Evolutionary conservation across 2,113 vertebrate species (phyloP).

Genomic region (Larimichthys polyactis): DNA sequence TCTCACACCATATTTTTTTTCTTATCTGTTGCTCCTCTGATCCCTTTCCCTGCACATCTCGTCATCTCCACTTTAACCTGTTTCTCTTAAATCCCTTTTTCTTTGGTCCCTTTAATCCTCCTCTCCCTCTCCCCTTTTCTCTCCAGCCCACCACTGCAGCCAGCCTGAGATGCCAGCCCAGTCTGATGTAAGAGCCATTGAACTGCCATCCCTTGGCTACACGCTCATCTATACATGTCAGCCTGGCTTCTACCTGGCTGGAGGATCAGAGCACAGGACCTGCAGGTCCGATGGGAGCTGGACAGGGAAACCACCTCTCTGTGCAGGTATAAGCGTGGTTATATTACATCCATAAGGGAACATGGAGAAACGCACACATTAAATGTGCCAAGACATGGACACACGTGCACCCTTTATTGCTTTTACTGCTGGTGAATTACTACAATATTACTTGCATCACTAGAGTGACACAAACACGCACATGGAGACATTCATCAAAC

Average conservation of each 20-base stretch:
- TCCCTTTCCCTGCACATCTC: neutral
- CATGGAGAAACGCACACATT: neutral
- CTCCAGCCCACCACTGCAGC: slow-evolving; percentile 93
- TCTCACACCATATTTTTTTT: neutral
- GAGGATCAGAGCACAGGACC: slow-evolving; percentile 97
- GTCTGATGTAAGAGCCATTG: slow-evolving; percentile 93
- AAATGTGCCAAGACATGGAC: neutral
- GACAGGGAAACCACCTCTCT: slow-evolving; percentile 96
- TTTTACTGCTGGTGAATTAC: neutral
- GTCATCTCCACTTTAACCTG: neutral
- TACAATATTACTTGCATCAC: neutral
- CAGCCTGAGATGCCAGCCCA: slow-evolving; percentile 94
- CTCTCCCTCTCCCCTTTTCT: neutral
- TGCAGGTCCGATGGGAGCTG: slow-evolving; percentile 97
- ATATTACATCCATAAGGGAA: neutral
- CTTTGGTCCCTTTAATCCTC: slow-evolving; percentile 10
- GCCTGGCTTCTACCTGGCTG: slow-evolving; percentile 93
- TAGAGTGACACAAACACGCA: neutral
- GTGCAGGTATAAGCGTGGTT: slow-evolving; percentile 85
- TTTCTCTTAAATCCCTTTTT: slow-evolving; percentile 19
- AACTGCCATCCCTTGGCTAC: slow-evolving; percentile 96
- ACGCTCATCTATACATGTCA: slow-evolving; percentile 98
- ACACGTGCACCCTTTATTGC: neutral
- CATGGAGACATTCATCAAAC: neutral
- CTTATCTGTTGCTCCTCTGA: slow-evolving; percentile 3